phyloP scores from a whole-genome alignment of 2,797 vertebrate genomes.

The Poeciliopsis paucimaculata region DNA sequence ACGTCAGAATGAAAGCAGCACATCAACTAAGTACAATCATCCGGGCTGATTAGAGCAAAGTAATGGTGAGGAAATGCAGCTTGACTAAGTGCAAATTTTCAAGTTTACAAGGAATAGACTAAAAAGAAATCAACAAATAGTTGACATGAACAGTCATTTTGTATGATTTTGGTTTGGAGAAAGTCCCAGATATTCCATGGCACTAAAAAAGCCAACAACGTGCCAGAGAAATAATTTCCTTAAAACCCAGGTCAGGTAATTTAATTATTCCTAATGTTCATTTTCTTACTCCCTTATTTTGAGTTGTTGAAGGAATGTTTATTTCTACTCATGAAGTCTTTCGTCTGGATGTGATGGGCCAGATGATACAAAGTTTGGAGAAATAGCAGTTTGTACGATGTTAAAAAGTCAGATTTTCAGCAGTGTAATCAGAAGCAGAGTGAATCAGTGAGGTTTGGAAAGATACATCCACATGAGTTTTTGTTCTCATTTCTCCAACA shows the following conservation, averaged over 20 bases:
- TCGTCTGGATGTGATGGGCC: background rate
- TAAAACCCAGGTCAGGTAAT: background rate
- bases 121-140: too few species aligned
- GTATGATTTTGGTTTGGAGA: too few species aligned
- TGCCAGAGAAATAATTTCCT: too few species aligned
- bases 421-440: too few species aligned
- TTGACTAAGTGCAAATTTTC: too few species aligned
- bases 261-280: background rate
- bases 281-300: background rate
- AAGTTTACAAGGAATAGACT: too few species aligned
- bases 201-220: too few species aligned
- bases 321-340: background rate
- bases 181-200: too few species aligned
- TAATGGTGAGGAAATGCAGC: background rate
- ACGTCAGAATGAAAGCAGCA: background rate
- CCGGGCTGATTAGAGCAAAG: background rate
- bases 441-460: too few species aligned
- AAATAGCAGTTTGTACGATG: background rate
- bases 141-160: too few species aligned
- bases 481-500: too few species aligned
- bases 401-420: background rate
- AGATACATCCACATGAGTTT: too few species aligned
- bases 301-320: background rate
- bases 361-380: background rate
- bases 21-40: background rate